Evolutionary conservation across 2,113 vertebrate species (phyloP), one percentile per base, ranked within the genome.

Genomic region (Alectura lathami): DNA sequence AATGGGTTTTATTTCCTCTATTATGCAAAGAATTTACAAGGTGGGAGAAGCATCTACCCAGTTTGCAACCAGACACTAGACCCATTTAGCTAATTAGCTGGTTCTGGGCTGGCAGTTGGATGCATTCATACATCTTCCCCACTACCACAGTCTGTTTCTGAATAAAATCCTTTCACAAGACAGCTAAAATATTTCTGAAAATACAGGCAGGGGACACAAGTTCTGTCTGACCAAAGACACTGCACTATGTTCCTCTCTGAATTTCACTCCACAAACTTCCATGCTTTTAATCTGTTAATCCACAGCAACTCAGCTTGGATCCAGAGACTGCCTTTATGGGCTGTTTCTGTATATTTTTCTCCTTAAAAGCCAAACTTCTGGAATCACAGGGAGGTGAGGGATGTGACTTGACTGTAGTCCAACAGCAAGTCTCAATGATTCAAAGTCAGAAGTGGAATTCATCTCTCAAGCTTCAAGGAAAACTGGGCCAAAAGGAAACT

Each of bases 321-420:
- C 73, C 80, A 84, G 66, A 73, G 48, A 45, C 22, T 95, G 86
- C 22, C 70, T 86, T 95, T 78, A 89, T 0, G 18, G 64, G 88
- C 48, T 74, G 30, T 86, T 94, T 60, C 88, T 96, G 88, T 66
- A 32, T 66, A 60, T 53, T 94, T 96, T 86, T 94, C 21, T 62
- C 53, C 77, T 91, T 90, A 92, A 93, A 93, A 95, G 43, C 73
- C 83, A 93, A 87, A 69, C 66, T 90, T 88, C 88, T 89, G 78
- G 77, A 96, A 91, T 72, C 95, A 84, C 73, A 53, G 77, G 76
- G 94, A 88, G 73, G 66, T 96, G 94, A 94, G 83, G 88, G 92
- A 96, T 93, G 95, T 97, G 95, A 89, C 91, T 96, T 94, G 94
- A 86, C 91, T 72, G 47, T 67, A 87, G 75, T 95, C 91, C 97